Percentiles rank a stretch among this genome's conserved stretches.
Evolutionary conservation across 1,140 invertebrate genomes (phyloP).

Genomic region (Drosophila prosaltans): DNA sequence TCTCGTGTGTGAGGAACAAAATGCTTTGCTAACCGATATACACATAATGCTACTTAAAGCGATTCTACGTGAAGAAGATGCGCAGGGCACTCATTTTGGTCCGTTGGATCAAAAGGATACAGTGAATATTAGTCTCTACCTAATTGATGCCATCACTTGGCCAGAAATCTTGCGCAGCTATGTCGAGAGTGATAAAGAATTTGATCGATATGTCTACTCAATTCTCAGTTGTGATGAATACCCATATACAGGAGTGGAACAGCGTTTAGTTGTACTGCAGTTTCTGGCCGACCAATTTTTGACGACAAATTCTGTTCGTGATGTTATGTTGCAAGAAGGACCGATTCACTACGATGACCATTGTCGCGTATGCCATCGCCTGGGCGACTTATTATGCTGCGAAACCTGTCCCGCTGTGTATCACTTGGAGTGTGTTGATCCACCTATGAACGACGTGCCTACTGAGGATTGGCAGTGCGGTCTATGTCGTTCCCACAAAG

Average conservation of each 20-base stretch:
- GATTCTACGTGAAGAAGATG: constrained; percentile 96
- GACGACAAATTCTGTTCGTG: constrained; percentile 95
- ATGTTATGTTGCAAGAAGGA: constrained; percentile 97
- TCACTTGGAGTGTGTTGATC: constrained; percentile 97
- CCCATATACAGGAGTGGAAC: constrained; percentile 92
- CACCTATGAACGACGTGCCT: constrained; percentile 95
- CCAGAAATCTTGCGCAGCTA: constrained; percentile 94
- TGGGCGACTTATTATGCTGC: constrained; percentile 97
- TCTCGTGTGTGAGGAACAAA: constrained; percentile 95
- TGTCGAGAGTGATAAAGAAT: constrained; percentile 93
- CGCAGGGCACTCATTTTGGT: constrained; percentile 97
- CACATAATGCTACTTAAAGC: constrained; percentile 96
- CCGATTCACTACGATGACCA: constrained; percentile 97
- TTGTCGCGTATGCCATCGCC: constrained; percentile 96
- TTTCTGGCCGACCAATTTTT: constrained; percentile 97
- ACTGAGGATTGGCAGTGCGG: constrained; percentile 98
- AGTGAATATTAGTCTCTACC: constrained; percentile 95
- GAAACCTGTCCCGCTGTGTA: constrained; percentile 98
- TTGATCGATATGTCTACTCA: constrained; percentile 88
- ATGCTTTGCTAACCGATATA: constrained; percentile 93
- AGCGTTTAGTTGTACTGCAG: constrained; percentile 93
- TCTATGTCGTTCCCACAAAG: constrained; percentile 95
- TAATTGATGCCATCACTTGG: constrained; percentile 97
- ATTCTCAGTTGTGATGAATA: constrained; percentile 92
- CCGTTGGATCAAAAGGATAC: constrained; percentile 98